Percentiles rank a stretch among this genome's conserved stretches.
phyloP scores from a whole-genome alignment of 2,113 vertebrate species.

The Phodopus roborovskii region DNA sequence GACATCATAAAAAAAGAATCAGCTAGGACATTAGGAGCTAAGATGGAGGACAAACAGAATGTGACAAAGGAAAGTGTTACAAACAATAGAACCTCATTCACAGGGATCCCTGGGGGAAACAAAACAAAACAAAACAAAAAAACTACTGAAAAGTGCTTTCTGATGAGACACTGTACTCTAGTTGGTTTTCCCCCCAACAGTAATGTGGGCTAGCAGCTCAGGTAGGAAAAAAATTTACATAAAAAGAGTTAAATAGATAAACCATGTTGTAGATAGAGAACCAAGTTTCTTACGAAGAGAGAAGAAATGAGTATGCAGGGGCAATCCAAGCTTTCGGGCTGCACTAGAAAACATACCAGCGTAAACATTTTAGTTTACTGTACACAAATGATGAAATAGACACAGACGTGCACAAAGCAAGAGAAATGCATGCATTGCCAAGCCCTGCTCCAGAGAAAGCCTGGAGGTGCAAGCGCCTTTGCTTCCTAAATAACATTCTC shows the following conservation, averaged over 20 bases:
- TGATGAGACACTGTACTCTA: not conserved
- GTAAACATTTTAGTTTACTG: constrained; percentile 32
- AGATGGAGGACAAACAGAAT: not conserved
- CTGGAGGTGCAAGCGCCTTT: not conserved
- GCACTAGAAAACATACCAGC: not conserved
- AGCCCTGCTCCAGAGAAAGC: not conserved
- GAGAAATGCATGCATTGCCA: not conserved
- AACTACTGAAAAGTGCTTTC: not conserved
- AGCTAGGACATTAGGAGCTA: not conserved
- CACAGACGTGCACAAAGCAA: not conserved
- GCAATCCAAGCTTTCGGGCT: not conserved
- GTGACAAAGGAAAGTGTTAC: constrained; percentile 6
- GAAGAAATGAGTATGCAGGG: not conserved
- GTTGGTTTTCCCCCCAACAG: not conserved
- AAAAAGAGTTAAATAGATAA: not conserved
- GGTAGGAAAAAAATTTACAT: not conserved
- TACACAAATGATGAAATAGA: not conserved
- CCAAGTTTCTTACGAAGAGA: constrained; percentile 8
- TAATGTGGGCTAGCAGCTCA: not conserved
- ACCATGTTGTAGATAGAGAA: not conserved
- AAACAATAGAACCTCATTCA: not conserved
- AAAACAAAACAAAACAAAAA: not conserved
- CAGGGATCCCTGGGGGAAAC: not conserved
- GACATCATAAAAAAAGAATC: not conserved
- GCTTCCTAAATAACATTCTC: not conserved